phyloP scores from a whole-genome alignment of 2,113 vertebrate genomes.

The Equus quagga region DNA sequence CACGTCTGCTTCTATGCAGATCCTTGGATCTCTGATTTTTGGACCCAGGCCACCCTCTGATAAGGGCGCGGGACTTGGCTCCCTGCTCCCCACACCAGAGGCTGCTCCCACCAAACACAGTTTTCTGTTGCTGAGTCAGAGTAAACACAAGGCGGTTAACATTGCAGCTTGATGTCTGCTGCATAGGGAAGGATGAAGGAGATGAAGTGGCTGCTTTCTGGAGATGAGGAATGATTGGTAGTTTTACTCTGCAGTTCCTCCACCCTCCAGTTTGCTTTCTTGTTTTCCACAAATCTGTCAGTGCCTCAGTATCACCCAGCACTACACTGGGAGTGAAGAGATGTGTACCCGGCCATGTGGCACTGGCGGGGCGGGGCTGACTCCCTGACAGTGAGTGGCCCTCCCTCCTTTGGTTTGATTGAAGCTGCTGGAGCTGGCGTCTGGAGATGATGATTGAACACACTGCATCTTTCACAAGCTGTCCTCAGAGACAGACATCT shows the following conservation, averaged over 20 bases:
- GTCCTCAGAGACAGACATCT: neutral
- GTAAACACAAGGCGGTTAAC: neutral
- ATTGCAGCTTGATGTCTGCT: neutral
- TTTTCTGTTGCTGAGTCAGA: neutral
- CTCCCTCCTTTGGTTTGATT: neutral
- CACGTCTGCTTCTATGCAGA: neutral
- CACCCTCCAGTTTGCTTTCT: neutral
- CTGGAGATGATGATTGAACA: neutral
- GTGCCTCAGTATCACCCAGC: neutral
- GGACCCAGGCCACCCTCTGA: neutral
- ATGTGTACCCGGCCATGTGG: rapidly evolving
- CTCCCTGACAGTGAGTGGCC: rapidly evolving
- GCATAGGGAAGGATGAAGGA: neutral
- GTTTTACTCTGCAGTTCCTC: too few relatives aligned
- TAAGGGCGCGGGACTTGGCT: neutral
- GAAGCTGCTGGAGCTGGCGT: neutral
- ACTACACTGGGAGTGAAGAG: neutral
- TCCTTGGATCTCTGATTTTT: neutral
- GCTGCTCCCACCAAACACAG: neutral
- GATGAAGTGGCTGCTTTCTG: neutral
- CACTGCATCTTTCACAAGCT: too few relatives aligned
- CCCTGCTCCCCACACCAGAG: neutral
- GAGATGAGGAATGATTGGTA: neutral
- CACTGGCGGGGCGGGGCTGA: neutral
- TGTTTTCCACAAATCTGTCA: neutral